These are phyloP conservation scores for Tyrophagus putrescentiae DNA, from an alignment of 1,140 invertebrate species.

Conservation along the genomic window DNA sequence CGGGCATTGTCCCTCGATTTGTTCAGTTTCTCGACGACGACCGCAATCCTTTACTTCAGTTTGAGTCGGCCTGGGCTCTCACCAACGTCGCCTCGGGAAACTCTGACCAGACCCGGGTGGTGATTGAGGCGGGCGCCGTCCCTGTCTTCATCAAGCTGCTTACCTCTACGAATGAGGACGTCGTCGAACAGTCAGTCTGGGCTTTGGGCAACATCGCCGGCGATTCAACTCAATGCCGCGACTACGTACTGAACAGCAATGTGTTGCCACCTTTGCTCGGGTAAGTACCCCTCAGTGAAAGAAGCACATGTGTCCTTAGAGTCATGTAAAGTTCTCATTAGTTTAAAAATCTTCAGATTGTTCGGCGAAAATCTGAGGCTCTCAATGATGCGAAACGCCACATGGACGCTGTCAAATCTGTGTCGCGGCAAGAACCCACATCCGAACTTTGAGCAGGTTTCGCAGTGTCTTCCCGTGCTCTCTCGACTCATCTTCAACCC, in stretches of 20 bases:
- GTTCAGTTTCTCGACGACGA: constrained; percentile 79
- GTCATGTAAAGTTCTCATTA: constrained; percentile 12
- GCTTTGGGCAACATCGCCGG: constrained; percentile 84
- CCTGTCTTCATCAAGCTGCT: constrained; percentile 82
- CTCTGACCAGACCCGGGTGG: constrained; percentile 85
- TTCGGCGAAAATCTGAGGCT: constrained; percentile 61
- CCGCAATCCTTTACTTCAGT: constrained; percentile 61
- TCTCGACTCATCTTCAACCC: constrained; percentile 70
- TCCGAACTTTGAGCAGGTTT: constrained; percentile 61
- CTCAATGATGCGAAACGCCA: constrained; percentile 89
- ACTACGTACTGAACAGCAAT: constrained; percentile 69
- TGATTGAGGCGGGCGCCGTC: constrained; percentile 83
- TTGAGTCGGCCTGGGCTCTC: constrained; percentile 94
- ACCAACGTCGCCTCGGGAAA: constrained; percentile 98
- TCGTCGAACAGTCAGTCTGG: constrained; percentile 98
- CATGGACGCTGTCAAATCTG: constrained; percentile 90
- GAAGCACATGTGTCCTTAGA: background rate
- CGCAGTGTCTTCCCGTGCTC: constrained; percentile 64
- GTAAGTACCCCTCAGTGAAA: constrained; percentile 30
- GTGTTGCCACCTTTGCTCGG: constrained; percentile 74
- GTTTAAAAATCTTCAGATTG: constrained; percentile 43
- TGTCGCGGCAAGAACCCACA: constrained; percentile 94
- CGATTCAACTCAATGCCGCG: constrained; percentile 78
- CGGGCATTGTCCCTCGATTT: constrained; percentile 88
- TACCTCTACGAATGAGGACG: constrained; percentile 81